Percentiles rank a stretch among this genome's conserved stretches.
These are phyloP conservation scores for Lagorchestes hirsutus DNA, from an alignment of 2,797 vertebrate species.

Conservation along the genomic window DNA sequence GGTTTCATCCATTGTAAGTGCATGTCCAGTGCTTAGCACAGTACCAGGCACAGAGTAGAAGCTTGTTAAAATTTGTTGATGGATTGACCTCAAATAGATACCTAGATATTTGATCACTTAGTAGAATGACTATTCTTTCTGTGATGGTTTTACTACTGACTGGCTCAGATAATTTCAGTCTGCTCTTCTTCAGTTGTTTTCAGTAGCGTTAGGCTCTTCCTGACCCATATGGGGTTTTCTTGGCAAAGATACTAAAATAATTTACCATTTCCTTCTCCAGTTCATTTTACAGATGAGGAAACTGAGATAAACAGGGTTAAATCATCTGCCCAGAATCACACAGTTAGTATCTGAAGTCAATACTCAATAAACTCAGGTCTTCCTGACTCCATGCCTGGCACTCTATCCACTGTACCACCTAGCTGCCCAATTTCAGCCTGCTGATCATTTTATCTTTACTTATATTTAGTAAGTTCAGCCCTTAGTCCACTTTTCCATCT, in stretches of 20 bases:
- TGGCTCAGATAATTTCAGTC: not conserved
- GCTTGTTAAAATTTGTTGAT: not conserved
- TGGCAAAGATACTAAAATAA: not conserved
- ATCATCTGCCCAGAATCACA: not conserved
- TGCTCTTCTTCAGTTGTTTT: not conserved
- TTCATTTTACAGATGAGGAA: not conserved
- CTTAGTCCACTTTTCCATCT: slow-evolving; percentile 11
- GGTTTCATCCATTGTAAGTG: not conserved
- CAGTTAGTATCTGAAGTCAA: not conserved
- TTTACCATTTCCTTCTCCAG: not conserved
- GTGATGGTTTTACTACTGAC: not conserved
- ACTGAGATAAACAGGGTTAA: not conserved
- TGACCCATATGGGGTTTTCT: not conserved
- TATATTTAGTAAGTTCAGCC: slow-evolving; percentile 18
- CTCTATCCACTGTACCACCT: not conserved
- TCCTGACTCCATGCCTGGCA: not conserved
- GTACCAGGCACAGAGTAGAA: not conserved
- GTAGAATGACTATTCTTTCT: not conserved
- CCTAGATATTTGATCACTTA: not conserved
- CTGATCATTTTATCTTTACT: slow-evolving; percentile 1
- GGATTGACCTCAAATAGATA: not conserved
- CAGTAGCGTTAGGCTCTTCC: not conserved
- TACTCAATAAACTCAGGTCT: not conserved
- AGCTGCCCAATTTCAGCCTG: not conserved
- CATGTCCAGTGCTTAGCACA: not conserved